Base-by-base conservation (phyloP, 2,888 invertebrate species). In the Spodoptera littoralis region DNA sequence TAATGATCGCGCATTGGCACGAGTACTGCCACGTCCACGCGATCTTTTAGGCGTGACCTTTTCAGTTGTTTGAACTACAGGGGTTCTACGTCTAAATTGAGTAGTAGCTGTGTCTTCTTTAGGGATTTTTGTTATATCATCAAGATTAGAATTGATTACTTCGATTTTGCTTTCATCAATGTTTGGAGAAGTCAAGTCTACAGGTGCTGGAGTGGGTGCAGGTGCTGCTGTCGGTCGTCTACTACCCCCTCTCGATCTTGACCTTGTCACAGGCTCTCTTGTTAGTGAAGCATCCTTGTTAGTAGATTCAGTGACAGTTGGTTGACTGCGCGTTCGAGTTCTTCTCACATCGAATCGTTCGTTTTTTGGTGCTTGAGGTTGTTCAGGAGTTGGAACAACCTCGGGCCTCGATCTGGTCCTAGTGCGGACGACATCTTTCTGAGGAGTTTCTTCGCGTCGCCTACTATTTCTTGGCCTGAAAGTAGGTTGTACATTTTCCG, bases 321-420 rank as follows among this genome's bases (percentile, higher is more conserved):
- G 81, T 81, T 87, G 89, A 70, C 84, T 89, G 45, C 92, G 90
- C 56, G 91, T 85, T 81, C 94, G 90, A 81, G 89, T 90, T 81
- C 88, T 92, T 87, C 90, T 89, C 27, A 90, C 89, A 82, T 92
- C 88, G 70, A 91, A 90, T 88, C 89, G 88, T 86, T 92, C 92
- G 85, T 86, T 91, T 59, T 82, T 85, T 73, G 84, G 79, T 65
- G 84, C 70, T 68, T 77, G 72, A 71, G 84, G 77, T 71, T 83
- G 78, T 71, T 84, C 84, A 48, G 79, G 75, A 70, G 83, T 77
- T 53, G 73, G 73, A 45, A 80, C 70, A 54, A 75, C 72, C 56
- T 84, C 83, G 59, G 85, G 82, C 77, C 87, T 88, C 68, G 81
- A 88, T 80, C 90, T 86, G n/a, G 86, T 86, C 78, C 90, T 88